These are phyloP conservation scores for Heliconius cydno DNA, from an alignment of 2,888 invertebrate species.

Conservation along the genomic window DNA sequence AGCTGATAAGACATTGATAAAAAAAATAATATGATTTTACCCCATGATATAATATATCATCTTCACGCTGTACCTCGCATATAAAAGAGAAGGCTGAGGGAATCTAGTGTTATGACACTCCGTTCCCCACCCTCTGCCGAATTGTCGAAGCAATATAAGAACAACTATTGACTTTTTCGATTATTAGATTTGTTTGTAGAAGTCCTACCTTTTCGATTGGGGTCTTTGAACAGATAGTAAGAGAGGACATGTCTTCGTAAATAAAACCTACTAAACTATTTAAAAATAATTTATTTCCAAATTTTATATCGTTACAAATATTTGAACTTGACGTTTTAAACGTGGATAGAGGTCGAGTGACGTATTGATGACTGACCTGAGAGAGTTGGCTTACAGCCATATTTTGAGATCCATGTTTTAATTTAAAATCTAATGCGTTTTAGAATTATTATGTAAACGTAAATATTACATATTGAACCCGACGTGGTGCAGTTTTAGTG, in stretches of 20 bases:
- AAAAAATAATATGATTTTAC: too few relatives aligned
- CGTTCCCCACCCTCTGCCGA: background rate
- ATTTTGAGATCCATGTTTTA: background rate
- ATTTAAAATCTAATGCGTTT: background rate
- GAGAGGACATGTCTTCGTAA: background rate
- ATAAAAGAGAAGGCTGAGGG: too few relatives aligned
- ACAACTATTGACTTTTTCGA: too few relatives aligned
- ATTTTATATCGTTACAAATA: background rate
- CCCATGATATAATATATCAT: too few relatives aligned
- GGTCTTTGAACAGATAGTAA: too few relatives aligned
- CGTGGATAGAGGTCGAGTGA: conserved; percentile 19
- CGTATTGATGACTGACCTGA: conserved; percentile 9
- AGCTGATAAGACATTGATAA: too few relatives aligned
- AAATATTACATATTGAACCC: background rate
- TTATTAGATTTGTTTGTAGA: too few relatives aligned
- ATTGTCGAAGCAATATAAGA: background rate
- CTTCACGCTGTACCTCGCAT: too few relatives aligned
- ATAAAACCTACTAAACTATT: background rate
- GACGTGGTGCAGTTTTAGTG: too few relatives aligned
- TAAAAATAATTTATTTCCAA: background rate
- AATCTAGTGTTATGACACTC: background rate
- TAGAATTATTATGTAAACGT: background rate
- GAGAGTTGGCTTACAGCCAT: conserved; percentile 15
- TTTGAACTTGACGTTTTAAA: conserved; percentile 13
- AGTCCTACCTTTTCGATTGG: too few relatives aligned